These are phyloP conservation scores for Smittia sp. DNA, from an alignment of 2,888 invertebrate species.

Conservation along the genomic window DNA sequence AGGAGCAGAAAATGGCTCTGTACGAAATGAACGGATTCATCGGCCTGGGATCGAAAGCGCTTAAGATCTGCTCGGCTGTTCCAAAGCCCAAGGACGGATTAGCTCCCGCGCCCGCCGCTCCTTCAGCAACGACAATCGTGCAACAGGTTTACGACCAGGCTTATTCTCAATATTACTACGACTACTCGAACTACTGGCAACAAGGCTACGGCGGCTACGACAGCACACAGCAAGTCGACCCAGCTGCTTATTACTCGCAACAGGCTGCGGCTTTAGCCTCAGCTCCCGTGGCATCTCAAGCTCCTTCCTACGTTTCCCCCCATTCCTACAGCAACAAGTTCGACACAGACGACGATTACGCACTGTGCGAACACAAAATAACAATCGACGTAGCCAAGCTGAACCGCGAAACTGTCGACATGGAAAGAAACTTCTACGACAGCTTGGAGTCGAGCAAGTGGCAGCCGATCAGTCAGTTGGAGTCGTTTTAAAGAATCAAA, in stretches of 20 bases:
- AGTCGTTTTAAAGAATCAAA: slow-evolving; percentile 55
- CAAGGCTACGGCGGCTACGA: slow-evolving; percentile 66
- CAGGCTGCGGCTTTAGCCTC: slow-evolving; percentile 51
- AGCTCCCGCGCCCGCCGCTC: slow-evolving; percentile 50
- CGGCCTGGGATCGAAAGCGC: slow-evolving; percentile 80
- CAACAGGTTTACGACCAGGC: slow-evolving; percentile 47
- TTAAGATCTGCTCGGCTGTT: slow-evolving; percentile 90
- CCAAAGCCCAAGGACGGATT: slow-evolving; percentile 71
- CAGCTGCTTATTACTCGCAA: slow-evolving; percentile 50
- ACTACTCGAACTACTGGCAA: slow-evolving; percentile 77
- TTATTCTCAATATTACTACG: slow-evolving; percentile 77
- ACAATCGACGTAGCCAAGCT: slow-evolving; percentile 70
- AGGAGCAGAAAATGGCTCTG: slow-evolving; percentile 88
- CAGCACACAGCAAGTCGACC: slow-evolving; percentile 39
- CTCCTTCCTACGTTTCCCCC: slow-evolving; percentile 47
- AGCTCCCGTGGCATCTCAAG: slow-evolving; percentile 46
- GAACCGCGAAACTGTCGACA: slow-evolving; percentile 73
- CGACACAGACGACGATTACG: slow-evolving; percentile 64
- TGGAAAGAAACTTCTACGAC: slow-evolving; percentile 76
- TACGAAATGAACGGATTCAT: slow-evolving; percentile 91
- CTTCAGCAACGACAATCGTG: slow-evolving; percentile 49
- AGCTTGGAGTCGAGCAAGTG: slow-evolving; percentile 78
- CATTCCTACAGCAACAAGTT: slow-evolving; percentile 48
- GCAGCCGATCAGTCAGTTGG: slow-evolving; percentile 74
- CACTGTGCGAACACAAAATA: slow-evolving; percentile 74